These are phyloP conservation scores for Eretmocerus hayati DNA, from an alignment of 2,888 invertebrate species.

Conservation along the genomic window DNA sequence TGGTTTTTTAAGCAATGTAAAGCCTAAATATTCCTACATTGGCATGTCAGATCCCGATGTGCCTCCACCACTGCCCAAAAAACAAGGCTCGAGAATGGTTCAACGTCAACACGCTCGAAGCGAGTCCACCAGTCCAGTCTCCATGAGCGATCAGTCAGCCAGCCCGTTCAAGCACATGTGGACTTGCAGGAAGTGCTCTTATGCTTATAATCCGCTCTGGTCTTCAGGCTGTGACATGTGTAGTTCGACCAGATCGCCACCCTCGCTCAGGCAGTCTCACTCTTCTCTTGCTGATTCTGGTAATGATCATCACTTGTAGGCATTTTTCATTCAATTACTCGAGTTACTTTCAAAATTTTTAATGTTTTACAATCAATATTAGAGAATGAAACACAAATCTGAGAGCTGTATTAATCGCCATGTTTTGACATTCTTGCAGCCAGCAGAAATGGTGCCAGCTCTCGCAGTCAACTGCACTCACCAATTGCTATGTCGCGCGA, in stretches of 20 bases:
- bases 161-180: conserved; percentile 59
- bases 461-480: conserved; percentile 39
- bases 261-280: too few species aligned
- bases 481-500: conserved; percentile 44
- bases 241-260: conserved; percentile 56
- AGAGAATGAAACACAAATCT: too few species aligned
- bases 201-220: conserved; percentile 78
- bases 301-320: too few species aligned
- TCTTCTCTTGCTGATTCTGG: too few species aligned
- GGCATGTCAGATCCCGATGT: conserved; percentile 43
- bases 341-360: too few species aligned
- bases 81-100: conserved; percentile 29
- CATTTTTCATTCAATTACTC: too few species aligned
- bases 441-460: conserved; percentile 36
- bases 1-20: conserved; percentile 41
- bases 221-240: conserved; percentile 78
- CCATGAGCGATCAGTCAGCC: conserved; percentile 23
- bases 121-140: conserved; percentile 40
- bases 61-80: conserved; percentile 44
- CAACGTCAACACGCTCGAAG: conserved; percentile 31
- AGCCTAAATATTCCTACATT: conserved; percentile 41
- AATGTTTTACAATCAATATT: too few species aligned
- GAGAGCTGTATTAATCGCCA: too few species aligned
- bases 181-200: conserved; percentile 84
- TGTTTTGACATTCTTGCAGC: too few species aligned